These are phyloP conservation scores for Aromia moschata DNA, from an alignment of 2,888 invertebrate species.

Conservation along the genomic window DNA sequence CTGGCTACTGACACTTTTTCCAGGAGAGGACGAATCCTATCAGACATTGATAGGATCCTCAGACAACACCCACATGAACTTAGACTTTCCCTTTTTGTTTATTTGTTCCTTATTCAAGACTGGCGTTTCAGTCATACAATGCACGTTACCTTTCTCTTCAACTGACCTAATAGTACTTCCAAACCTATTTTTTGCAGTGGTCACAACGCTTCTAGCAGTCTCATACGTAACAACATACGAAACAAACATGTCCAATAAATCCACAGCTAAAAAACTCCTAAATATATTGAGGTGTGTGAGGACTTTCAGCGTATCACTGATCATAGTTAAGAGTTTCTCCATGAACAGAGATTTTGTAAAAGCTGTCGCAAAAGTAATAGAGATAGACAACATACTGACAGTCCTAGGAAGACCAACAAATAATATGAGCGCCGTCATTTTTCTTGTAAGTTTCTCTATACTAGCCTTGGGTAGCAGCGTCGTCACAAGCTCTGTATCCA, in stretches of 20 bases:
- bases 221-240: background rate
- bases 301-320: background rate
- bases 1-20: no score
- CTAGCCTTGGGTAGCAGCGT: background rate
- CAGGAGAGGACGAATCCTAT: no score
- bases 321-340: background rate
- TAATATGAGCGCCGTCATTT: slow-evolving; percentile 1
- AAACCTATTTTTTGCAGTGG: no score
- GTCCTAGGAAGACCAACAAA: background rate
- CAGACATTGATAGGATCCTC: no score
- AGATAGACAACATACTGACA: background rate
- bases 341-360: slow-evolving; percentile 1
- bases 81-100: no score
- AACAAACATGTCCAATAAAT: background rate
- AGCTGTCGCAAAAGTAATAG: background rate
- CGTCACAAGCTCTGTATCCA: background rate
- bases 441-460: background rate
- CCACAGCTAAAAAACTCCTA: slow-evolving; percentile 12
- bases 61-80: no score
- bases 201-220: no score
- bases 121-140: no score
- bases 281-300: background rate
- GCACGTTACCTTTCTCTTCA: no score
- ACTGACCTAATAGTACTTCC: no score
- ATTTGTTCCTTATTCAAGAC: no score